Conservation (phyloP, 2,113 vertebrate species). For the Sapayoa aenigma region DNA sequence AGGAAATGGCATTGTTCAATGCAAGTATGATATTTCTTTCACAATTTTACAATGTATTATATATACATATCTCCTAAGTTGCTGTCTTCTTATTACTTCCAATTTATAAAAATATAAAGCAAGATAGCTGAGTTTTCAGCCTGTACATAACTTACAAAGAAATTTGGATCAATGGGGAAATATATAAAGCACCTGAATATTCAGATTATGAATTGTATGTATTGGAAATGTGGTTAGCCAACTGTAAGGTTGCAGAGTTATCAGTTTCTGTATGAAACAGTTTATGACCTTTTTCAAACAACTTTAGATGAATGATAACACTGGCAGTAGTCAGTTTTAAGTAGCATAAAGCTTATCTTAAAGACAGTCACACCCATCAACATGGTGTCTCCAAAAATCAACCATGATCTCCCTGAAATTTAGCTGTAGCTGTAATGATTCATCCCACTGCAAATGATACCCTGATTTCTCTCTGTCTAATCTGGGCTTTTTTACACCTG, state of each 20-base stretch:
- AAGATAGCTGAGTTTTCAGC: neutral
- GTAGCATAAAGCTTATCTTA: constrained; percentile 51
- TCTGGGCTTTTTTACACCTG: constrained; percentile 27
- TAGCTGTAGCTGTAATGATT: neutral
- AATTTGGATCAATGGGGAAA: constrained; percentile 37
- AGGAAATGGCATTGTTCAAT: neutral
- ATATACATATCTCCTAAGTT: neutral
- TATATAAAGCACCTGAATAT: constrained; percentile 17
- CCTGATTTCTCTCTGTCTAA: neutral
- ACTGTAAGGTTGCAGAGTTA: constrained; percentile 34
- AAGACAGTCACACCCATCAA: constrained; percentile 49
- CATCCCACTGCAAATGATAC: neutral
- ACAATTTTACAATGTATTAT: neutral
- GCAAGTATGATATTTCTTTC: neutral
- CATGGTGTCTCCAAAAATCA: constrained; percentile 44
- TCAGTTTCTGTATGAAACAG: constrained; percentile 30
- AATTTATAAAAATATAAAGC: constrained; percentile 3
- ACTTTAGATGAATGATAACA: constrained; percentile 43
- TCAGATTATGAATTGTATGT: constrained; percentile 12
- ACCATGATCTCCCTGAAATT: neutral
- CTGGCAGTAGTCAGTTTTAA: constrained; percentile 45
- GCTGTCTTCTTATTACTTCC: neutral
- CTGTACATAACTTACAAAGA: neutral
- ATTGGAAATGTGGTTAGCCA: constrained; percentile 34
- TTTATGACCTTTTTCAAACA: constrained; percentile 51